A percentile compares a stretch with the other conserved stretches of the same genome.
These are phyloP conservation scores for Chaetogeoica ovagalla DNA, from an alignment of 2,888 invertebrate species.

Conservation along the genomic window DNA sequence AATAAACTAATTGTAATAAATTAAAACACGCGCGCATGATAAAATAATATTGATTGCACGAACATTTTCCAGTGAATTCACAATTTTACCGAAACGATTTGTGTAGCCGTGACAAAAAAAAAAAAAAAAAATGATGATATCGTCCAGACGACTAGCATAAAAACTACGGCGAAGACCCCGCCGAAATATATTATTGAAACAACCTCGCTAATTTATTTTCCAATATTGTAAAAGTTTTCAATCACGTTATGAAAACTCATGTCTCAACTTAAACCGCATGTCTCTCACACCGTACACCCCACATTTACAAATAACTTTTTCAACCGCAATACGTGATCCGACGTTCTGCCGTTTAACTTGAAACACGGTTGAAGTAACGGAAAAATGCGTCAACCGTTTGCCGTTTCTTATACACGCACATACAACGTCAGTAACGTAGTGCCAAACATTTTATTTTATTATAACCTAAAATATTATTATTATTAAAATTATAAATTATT, in stretches of 20 bases:
- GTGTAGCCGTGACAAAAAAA: neutral
- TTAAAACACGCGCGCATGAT: too few species aligned
- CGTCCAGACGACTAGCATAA: neutral
- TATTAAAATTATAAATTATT: too few species aligned
- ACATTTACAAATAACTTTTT: neutral
- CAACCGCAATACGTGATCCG: neutral
- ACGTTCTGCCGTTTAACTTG: neutral
- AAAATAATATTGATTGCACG: too few species aligned
- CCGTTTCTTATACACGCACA: neutral
- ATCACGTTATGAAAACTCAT: conserved; percentile 26
- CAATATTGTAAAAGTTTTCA: conserved; percentile 44
- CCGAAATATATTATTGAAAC: conserved; percentile 20
- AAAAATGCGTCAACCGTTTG: neutral
- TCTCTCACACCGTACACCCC: neutral
- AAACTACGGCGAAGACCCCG: neutral
- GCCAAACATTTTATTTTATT: too few species aligned
- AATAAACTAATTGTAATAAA: too few species aligned
- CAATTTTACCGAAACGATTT: conserved; percentile 4
- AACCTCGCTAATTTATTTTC: conserved; percentile 19
- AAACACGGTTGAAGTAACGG: neutral
- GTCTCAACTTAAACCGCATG: too few species aligned
- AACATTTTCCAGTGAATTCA: neutral
- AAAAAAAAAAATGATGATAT: neutral
- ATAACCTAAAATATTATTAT: too few species aligned
- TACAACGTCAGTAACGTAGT: too few species aligned